These are phyloP conservation scores for Mylabris phalerata DNA, from an alignment of 1,140 invertebrate species.

Conservation along the genomic window DNA sequence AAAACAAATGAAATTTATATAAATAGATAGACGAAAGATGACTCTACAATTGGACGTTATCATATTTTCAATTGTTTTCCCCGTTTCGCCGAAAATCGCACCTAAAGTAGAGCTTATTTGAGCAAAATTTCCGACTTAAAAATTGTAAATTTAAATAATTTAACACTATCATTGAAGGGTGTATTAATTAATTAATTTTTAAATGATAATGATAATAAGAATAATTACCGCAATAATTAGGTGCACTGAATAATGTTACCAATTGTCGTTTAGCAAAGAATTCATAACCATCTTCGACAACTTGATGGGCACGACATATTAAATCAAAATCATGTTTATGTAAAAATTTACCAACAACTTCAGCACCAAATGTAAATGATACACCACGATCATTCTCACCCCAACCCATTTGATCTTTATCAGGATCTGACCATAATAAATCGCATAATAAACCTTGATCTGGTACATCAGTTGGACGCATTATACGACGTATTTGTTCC, in stretches of 20 bases:
- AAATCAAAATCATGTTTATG: slow-evolving; percentile 80
- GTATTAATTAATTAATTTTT: too few relatives aligned
- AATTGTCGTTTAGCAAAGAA: slow-evolving; percentile 76
- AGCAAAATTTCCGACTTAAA: too few relatives aligned
- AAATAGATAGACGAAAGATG: too few relatives aligned
- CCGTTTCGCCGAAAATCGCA: too few relatives aligned
- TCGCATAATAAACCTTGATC: slow-evolving; percentile 76
- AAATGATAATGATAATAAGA: too few relatives aligned
- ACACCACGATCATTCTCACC: slow-evolving; percentile 85
- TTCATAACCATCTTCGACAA: slow-evolving; percentile 55
- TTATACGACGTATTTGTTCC: slow-evolving; percentile 89
- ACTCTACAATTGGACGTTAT: too few relatives aligned
- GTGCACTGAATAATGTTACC: slow-evolving; percentile 86
- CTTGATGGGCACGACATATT: slow-evolving; percentile 89
- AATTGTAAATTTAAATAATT: too few relatives aligned
- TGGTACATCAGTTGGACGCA: slow-evolving; percentile 88
- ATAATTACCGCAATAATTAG: slow-evolving; percentile 77
- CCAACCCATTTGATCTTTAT: slow-evolving; percentile 82
- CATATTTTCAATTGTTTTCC: too few relatives aligned
- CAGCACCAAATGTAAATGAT: slow-evolving; percentile 78
- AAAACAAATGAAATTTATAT: too few relatives aligned
- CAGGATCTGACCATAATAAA: slow-evolving; percentile 86
- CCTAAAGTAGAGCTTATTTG: too few relatives aligned
- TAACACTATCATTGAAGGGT: too few relatives aligned
- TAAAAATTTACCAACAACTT: slow-evolving; percentile 79